Evolutionary conservation across 1,140 invertebrate genomes (phyloP), one percentile per base, ranked within the genome.

Genomic region (Hyles vespertilio): DNA sequence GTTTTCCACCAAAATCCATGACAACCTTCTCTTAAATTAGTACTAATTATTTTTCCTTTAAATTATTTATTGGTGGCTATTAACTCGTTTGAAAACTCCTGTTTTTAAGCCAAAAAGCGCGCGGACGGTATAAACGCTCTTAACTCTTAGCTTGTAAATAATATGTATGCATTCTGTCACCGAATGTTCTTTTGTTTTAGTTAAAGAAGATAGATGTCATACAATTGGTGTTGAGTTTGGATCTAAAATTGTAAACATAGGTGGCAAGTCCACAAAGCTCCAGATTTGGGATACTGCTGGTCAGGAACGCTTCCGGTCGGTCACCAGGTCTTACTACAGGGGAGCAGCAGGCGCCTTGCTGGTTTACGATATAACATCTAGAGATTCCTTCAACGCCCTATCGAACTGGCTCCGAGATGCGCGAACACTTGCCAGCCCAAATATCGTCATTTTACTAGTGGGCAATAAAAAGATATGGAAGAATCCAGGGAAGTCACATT

Each of bases 201-300:
- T 92, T 85, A 95, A 95, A 89, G 92, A 94, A 74, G 94, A 95
- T 66, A 93, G 94, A 72, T 95, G 94, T 72, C 94, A 96, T 79
- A 96, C 94, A 22, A 95, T 94, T 90, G 95, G 95, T 52, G 95
- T 96, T 34, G 95, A 96, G 80, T 96, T 96, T 92, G 95, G 95
- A 48, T 95, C 95, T 2, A 94, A 95, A 79, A 95, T 96, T 88
- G 92, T 96, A 6, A 95, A 94, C 61, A 95, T 96, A 74, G 95
- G 95, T 64, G 94, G 94, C 3, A 95, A 95, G 85, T 93, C 94
- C 61, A 95, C 96, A 12, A 96, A 96, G 89, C 86, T 96, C 46
- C 95, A 96, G 74, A 96, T 96, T 66, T 96, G 95, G 95, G 95
- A 96, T 77, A 92, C 89, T 70, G 89, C 89, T n/a, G 90, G 90